These are phyloP conservation scores for Marmota flaviventris DNA, from an alignment of 2,113 vertebrate genomes.

Conservation along the genomic window DNA sequence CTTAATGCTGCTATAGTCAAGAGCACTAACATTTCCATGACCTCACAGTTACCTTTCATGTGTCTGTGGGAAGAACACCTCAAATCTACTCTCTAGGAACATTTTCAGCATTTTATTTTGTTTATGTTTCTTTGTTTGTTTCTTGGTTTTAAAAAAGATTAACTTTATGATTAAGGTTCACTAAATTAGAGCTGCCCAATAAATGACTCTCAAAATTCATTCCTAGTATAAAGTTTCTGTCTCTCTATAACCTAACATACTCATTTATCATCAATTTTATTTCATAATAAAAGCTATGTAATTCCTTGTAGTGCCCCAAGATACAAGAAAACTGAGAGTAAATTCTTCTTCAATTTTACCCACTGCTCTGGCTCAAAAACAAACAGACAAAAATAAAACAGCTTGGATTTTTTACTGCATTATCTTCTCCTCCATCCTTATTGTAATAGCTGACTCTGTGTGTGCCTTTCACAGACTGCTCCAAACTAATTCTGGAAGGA, in stretches of 20 bases:
- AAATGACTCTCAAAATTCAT: background rate
- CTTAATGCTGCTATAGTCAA: no score
- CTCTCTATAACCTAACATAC: background rate
- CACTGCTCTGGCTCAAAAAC: background rate
- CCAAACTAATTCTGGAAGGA: conserved; percentile 15
- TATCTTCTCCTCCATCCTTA: background rate
- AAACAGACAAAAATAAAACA: background rate
- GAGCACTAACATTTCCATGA: background rate
- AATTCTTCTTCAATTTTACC: background rate
- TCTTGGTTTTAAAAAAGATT: background rate
- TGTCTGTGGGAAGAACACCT: background rate
- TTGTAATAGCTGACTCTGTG: background rate
- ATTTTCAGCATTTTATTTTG: background rate
- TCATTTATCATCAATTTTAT: background rate
- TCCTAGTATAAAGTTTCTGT: background rate
- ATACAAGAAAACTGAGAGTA: background rate
- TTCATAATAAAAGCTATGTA: background rate
- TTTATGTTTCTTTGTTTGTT: background rate
- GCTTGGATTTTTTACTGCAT: background rate
- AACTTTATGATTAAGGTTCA: background rate
- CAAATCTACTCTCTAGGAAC: background rate
- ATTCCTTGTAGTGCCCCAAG: background rate
- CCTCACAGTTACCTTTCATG: background rate
- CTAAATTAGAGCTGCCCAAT: background rate
- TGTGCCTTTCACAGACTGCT: background rate